phyloP scores from a whole-genome alignment of 2,888 invertebrate genomes.

The Bursaphelenchus okinawaensis region DNA sequence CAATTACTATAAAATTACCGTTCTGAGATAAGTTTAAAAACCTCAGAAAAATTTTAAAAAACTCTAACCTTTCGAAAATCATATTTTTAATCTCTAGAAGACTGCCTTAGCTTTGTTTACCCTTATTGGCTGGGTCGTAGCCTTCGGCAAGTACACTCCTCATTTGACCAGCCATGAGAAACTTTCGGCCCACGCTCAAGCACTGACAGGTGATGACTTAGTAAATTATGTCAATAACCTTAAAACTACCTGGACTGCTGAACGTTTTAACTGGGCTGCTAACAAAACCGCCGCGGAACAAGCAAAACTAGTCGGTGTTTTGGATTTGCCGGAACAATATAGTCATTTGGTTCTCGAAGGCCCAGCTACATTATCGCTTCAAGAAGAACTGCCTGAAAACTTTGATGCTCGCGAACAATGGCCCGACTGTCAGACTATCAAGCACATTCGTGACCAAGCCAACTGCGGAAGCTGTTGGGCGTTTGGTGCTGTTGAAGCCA shows the following conservation, averaged over 20 bases:
- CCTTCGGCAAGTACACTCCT: neutral
- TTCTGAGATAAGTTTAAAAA: no score
- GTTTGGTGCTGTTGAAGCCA: constrained; percentile 62
- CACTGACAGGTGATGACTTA: neutral
- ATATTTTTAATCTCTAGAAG: neutral
- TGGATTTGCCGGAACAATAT: neutral
- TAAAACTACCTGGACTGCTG: neutral
- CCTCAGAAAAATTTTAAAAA: no score
- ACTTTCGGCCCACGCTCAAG: neutral
- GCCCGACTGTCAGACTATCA: constrained; percentile 4
- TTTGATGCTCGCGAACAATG: constrained; percentile 7
- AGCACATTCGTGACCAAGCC: neutral
- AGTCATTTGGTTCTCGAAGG: neutral
- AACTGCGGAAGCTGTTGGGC: constrained; percentile 73
- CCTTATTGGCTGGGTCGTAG: neutral
- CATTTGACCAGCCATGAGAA: neutral
- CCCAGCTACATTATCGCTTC: neutral
- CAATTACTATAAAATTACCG: no score
- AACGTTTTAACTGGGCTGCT: neutral
- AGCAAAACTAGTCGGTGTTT: neutral
- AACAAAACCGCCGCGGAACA: neutral
- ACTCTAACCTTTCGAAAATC: no score
- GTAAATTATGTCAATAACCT: neutral
- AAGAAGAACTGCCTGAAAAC: neutral
- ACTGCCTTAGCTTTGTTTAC: neutral